Conservation (phyloP, 2,797 vertebrate species). For the Hyperoplus immaculatus region DNA sequence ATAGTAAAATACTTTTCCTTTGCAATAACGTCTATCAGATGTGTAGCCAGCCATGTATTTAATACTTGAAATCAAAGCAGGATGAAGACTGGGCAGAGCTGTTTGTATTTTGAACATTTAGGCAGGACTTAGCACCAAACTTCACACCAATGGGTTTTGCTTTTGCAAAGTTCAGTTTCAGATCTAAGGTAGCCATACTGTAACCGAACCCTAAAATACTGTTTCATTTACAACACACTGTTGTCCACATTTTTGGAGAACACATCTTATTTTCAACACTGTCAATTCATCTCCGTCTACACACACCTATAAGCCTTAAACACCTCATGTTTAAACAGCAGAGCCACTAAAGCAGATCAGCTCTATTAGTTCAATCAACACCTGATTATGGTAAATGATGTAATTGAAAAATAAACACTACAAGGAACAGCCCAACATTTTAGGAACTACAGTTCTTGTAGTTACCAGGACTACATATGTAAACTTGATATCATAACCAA, state of each 20-base stretch:
- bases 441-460: conserved; percentile 1
- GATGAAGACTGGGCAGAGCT: conserved; percentile 14
- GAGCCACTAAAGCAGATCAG: conserved; percentile 24
- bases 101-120: conserved; percentile 36
- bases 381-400: background rate
- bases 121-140: conserved; percentile 4
- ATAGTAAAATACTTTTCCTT: conserved; percentile 15
- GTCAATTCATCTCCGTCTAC: background rate
- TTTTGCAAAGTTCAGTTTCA: conserved; percentile 27
- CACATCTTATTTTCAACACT: conserved; percentile 16
- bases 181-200: conserved; percentile 18
- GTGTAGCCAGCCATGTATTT: conserved; percentile 33
- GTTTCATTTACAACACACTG: conserved; percentile 13
- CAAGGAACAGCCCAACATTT: conserved; percentile 21
- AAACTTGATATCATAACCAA: background rate
- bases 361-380: conserved; percentile 27
- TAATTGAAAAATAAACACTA: conserved; percentile 2
- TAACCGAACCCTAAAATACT: background rate
- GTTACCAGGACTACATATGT: background rate
- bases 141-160: background rate
- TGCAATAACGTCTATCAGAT: conserved; percentile 40
- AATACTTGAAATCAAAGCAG: conserved; percentile 3
- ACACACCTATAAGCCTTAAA: background rate
- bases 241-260: conserved; percentile 1
- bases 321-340: conserved; percentile 18